Conservation (phyloP, 1,140 invertebrate species). For the Drosophila athabasca region DNA sequence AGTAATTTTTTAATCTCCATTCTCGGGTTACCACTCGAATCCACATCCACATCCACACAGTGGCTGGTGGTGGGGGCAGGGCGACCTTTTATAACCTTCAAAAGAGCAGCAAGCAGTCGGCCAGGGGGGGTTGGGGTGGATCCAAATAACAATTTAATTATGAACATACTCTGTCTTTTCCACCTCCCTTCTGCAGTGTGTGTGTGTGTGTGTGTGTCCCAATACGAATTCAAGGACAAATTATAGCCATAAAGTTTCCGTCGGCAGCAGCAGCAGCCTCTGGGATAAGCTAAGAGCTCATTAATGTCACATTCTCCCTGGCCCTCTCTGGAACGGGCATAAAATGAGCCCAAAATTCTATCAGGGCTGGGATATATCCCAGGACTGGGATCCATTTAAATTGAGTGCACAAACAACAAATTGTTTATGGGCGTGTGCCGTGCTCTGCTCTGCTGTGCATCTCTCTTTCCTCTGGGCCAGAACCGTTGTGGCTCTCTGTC, state of each 20-base stretch:
- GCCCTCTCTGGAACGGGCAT: conserved; percentile 50
- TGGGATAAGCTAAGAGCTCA: conserved; percentile 77
- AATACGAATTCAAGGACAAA: conserved; percentile 69
- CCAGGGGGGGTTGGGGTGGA: conserved; percentile 18
- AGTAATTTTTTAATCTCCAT: conserved; percentile 63
- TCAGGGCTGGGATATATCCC: conserved; percentile 44
- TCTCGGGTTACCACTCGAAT: conserved; percentile 23
- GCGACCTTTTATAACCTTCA: conserved; percentile 73
- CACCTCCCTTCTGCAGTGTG: neutral
- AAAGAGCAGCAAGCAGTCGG: conserved; percentile 57
- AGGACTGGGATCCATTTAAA: conserved; percentile 54
- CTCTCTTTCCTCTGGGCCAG: conserved; percentile 26
- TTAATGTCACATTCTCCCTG: conserved; percentile 79
- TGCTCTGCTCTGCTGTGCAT: neutral
- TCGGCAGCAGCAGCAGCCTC: conserved; percentile 31
- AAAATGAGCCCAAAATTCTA: conserved; percentile 74
- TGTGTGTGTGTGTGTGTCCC: conserved; percentile 6
- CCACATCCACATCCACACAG: conserved; percentile 14
- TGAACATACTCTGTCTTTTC: conserved; percentile 40
- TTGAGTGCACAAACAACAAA: conserved; percentile 65
- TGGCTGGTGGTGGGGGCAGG: neutral
- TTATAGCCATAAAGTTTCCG: conserved; percentile 67
- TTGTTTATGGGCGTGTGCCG: conserved; percentile 28
- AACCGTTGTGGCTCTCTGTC: no score
- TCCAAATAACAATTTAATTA: conserved; percentile 77